Base-by-base conservation (phyloP, 2,888 invertebrate species). In the Strigamia maritima region DNA sequence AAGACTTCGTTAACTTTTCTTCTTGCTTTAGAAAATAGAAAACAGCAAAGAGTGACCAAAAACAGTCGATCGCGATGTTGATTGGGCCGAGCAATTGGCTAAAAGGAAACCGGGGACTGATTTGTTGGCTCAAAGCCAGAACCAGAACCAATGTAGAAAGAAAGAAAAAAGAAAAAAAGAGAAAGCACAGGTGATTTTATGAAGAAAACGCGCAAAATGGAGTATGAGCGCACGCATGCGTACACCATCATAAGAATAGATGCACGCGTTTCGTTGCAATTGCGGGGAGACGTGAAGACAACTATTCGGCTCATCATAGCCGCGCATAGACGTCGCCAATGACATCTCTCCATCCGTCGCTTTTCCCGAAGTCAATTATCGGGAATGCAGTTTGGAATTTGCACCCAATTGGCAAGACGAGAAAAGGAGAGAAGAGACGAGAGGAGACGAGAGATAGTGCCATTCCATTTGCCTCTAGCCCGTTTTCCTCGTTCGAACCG, bases 341-440 rank as follows among this genome's bases (percentile, higher is more conserved):
- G 70, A 70, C 70, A 70, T 70, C 28, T 70, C 60, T 19, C 22
- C 70, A 28, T 19, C 22, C 70, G 26, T 70, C 28, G 1, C 70
- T 3, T 4, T 70, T 26, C 70, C 70, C 70, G 12, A 1, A 70
- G 70, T 26, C 70, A 70, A 70, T 70, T 70, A 70, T 70, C 26
- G 70, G 70, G 70, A 70, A 70, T 70, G 70, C 70, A 70, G 70
- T 70, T 70, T 70, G 70, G 70, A 70, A 70, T 70, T 70, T 70
- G 70, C 70, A 70, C 70, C 70, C 70, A 70, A 70, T 70, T 70
- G 70, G 70, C 70, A n/a, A n/a, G 24, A 70, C 24, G 26, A 26
- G n/a, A n/a, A n/a, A n/a, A 28, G 70, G 26, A 70, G 70, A n/a
- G 24, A 16, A 22, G 16, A 10, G 28, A 70, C 7, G 12, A 7